Evolutionary conservation across 2,797 vertebrate genomes (phyloP).

Genomic region (Hippopotamyrus pictus): DNA sequence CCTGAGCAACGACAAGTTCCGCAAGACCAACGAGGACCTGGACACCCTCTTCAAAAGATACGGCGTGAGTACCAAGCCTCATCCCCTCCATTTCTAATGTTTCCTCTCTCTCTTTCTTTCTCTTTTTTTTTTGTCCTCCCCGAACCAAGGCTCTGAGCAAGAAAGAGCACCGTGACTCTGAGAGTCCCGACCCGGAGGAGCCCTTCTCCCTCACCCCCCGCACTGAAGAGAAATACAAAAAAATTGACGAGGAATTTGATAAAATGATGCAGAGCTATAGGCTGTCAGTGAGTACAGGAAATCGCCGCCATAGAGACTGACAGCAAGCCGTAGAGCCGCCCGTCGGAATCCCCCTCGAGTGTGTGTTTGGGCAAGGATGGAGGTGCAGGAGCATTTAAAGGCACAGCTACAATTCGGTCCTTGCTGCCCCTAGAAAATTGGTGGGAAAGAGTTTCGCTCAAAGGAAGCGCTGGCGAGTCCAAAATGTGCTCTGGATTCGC

Average conservation of each 20-base stretch:
- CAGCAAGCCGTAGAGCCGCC: slow-evolving; percentile 41
- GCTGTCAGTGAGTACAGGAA: slow-evolving; percentile 93
- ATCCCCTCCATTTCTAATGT: slow-evolving; percentile 34
- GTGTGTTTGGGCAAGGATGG: slow-evolving; percentile 37
- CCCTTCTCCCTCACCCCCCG: slow-evolving; percentile 94
- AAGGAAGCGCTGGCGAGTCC: not conserved
- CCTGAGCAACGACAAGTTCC: slow-evolving; percentile 91
- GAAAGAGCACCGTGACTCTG: slow-evolving; percentile 96
- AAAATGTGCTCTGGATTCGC: not conserved
- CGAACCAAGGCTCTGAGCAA: slow-evolving; percentile 92
- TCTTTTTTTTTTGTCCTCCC: slow-evolving; percentile 30
- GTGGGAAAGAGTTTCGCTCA: not conserved
- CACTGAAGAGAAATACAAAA: slow-evolving; percentile 99
- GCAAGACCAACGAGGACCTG: slow-evolving; percentile 88
- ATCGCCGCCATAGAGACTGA: slow-evolving; percentile 15
- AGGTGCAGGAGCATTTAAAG: not conserved
- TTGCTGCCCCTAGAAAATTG: not conserved
- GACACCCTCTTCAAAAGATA: slow-evolving; percentile 96
- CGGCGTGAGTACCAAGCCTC: slow-evolving; percentile 80
- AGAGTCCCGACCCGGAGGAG: slow-evolving; percentile 93
- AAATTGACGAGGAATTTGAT: slow-evolving; percentile 99
- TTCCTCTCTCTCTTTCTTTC: slow-evolving; percentile 29
- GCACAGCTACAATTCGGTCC: not conserved
- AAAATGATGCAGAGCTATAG: slow-evolving; percentile 99
- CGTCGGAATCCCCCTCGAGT: slow-evolving; percentile 40